These are phyloP conservation scores for Knipowitschia caucasica DNA, from an alignment of 2,797 vertebrate species.

Conservation along the genomic window DNA sequence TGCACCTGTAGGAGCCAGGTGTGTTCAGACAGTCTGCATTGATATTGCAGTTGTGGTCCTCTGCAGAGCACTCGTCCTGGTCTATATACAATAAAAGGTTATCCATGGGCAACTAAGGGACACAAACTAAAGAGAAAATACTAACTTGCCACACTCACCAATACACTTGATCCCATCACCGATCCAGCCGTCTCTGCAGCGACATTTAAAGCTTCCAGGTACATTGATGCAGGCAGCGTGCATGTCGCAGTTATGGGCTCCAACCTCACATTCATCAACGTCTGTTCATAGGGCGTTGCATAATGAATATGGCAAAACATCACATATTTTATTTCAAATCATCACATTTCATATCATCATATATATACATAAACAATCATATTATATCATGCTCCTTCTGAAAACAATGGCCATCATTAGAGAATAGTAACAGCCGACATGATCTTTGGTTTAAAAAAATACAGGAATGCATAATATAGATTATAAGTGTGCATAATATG, in stretches of 20 bases:
- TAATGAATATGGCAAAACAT: background rate
- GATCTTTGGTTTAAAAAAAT: too few relatives aligned
- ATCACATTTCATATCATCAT: background rate
- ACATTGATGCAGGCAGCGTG: constrained; percentile 88
- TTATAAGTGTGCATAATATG: too few relatives aligned
- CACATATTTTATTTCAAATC: background rate
- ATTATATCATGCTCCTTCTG: background rate
- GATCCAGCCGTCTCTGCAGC: constrained; percentile 87
- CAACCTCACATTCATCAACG: constrained; percentile 89
- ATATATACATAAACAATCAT: background rate
- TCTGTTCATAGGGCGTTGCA: constrained; percentile 66
- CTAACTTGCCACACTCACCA: constrained; percentile 73
- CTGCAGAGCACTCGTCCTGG: constrained; percentile 84
- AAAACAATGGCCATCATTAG: too few relatives aligned
- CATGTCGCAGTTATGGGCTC: constrained; percentile 88
- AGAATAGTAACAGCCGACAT: too few relatives aligned
- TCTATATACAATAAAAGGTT: constrained; percentile 65
- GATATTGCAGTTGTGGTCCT: constrained; percentile 85
- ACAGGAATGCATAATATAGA: too few relatives aligned
- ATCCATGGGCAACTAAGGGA: background rate
- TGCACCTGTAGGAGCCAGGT: constrained; percentile 87
- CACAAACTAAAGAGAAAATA: background rate
- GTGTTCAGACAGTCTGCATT: constrained; percentile 88
- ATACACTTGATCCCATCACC: constrained; percentile 89
- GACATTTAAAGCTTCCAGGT: constrained; percentile 92